Conservation (phyloP, 2,797 vertebrate species). For the Sebastes steindachneri region DNA sequence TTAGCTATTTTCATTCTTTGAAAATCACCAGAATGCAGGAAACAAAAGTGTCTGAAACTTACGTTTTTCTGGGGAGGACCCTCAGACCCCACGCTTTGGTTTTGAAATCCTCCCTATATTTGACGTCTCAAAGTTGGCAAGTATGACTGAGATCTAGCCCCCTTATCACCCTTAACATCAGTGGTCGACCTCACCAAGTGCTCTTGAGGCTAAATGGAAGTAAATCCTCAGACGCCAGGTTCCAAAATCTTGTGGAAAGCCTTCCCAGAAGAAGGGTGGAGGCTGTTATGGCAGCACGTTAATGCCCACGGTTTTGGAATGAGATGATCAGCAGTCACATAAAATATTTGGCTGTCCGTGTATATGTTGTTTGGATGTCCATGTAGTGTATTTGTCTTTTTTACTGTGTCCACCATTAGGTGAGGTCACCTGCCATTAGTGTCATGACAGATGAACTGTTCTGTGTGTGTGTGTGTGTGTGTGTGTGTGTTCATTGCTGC, state of each 20-base stretch:
- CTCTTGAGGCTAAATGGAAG: neutral
- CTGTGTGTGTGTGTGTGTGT: constrained; percentile 7
- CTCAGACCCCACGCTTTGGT: too few relatives aligned
- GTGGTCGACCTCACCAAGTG: neutral
- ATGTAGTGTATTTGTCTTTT: neutral
- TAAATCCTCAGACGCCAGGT: neutral
- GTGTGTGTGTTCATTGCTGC: constrained; percentile 3
- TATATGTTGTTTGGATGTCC: neutral
- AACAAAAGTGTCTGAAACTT: too few relatives aligned
- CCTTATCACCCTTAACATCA: neutral
- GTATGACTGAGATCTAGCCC: neutral
- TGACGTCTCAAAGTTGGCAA: too few relatives aligned
- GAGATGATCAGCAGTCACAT: neutral
- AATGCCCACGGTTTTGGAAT: neutral
- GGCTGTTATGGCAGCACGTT: neutral
- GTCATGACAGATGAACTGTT: neutral
- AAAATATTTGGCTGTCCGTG: neutral
- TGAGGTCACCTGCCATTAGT: neutral
- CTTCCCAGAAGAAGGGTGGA: neutral
- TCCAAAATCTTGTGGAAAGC: neutral
- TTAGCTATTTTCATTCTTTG: too few relatives aligned
- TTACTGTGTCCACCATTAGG: neutral
- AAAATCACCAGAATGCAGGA: too few relatives aligned
- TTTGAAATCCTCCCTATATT: too few relatives aligned
- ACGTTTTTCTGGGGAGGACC: too few relatives aligned